Evolutionary conservation across 1,140 invertebrate species (phyloP).

Genomic region (Leptinotarsa defecta): DNA sequence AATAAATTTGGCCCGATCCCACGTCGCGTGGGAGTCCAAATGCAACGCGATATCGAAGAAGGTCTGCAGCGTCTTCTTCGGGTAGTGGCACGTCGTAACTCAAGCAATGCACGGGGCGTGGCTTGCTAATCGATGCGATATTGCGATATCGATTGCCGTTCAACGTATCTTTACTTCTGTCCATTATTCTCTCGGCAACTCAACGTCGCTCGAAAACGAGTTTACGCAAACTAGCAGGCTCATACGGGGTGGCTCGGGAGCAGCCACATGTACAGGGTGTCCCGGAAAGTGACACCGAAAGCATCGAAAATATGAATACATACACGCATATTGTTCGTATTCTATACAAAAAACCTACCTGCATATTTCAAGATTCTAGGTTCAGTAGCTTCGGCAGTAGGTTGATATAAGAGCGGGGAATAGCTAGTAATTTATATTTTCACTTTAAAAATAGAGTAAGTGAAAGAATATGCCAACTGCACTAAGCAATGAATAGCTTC

Average conservation of each 20-base stretch:
- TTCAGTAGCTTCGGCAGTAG: no score
- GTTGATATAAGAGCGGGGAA: no score
- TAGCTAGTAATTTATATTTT: no score
- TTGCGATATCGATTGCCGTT: conserved; percentile 52
- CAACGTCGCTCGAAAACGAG: background rate
- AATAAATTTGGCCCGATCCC: no score
- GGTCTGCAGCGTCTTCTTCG: conserved; percentile 1
- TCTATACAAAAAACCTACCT: no score
- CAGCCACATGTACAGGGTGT: background rate
- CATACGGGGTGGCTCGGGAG: background rate
- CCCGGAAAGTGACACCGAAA: no score
- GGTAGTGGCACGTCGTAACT: conserved; percentile 50
- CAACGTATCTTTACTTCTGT: conserved; percentile 8
- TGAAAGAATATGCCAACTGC: no score
- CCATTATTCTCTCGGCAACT: conserved; percentile 4
- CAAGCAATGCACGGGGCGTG: conserved; percentile 52
- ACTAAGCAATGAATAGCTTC: no score
- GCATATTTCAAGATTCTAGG: no score
- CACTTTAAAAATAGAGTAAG: no score
- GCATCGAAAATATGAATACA: no score
- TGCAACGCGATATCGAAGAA: background rate
- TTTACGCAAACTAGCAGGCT: background rate
- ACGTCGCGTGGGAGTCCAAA: background rate
- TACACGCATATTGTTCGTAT: no score
- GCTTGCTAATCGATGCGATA: conserved; percentile 53